Percentiles rank a stretch among this genome's conserved stretches.
These are phyloP conservation scores for Xyrichtys novacula DNA, from an alignment of 2,797 vertebrate genomes.

Conservation along the genomic window DNA sequence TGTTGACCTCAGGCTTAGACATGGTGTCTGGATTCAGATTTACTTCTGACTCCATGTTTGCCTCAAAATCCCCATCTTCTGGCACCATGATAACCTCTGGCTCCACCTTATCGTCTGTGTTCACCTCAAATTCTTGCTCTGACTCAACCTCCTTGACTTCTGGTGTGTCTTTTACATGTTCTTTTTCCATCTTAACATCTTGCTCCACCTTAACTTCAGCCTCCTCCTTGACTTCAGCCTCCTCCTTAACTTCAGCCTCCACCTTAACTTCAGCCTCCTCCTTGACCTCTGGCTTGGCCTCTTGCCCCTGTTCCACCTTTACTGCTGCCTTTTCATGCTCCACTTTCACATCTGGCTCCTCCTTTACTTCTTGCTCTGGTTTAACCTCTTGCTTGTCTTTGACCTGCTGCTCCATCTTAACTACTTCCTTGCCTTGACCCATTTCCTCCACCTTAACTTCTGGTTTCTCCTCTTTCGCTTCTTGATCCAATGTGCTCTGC, in stretches of 20 bases:
- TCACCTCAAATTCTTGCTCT: too few species aligned
- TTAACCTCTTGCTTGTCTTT: neutral
- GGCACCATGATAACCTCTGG: neutral
- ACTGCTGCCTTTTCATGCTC: neutral
- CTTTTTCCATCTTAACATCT: neutral
- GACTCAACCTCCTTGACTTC: too few species aligned
- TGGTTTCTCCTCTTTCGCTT: neutral
- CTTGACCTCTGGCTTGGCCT: neutral
- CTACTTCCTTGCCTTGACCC: too few species aligned
- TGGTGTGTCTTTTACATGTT: too few species aligned
- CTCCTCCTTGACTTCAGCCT: conserved; percentile 4
- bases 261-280: neutral
- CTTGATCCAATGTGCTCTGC: neutral
- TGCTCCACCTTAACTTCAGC: neutral
- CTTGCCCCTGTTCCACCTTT: conserved; percentile 1
- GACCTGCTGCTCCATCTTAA: neutral
- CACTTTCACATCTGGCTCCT: neutral
- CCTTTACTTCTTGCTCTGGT: neutral
- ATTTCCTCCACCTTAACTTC: neutral
- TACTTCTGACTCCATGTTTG: neutral
- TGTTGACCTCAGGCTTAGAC: neutral
- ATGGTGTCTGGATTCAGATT: neutral
- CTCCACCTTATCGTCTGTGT: neutral
- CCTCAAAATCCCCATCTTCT: conserved; percentile 10
- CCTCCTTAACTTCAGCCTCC: conserved; percentile 1